Evolutionary conservation across 2,113 vertebrate species (phyloP), one percentile per base, ranked within the genome.

Genomic region (Greenwoodochromis staneri): DNA sequence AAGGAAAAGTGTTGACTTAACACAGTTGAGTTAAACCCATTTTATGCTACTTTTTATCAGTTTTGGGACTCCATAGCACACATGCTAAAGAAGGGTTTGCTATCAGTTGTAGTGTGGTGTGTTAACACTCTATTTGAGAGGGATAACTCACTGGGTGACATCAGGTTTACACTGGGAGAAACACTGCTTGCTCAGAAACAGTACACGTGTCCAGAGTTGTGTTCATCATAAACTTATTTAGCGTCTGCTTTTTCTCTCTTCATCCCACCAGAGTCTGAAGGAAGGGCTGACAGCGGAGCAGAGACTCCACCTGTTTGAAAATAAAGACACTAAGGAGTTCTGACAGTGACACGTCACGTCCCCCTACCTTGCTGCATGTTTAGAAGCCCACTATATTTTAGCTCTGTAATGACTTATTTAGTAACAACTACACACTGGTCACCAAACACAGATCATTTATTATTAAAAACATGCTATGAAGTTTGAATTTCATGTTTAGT

Each of bases 271-370:
- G 97, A 97, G 97, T 94, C 95, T 97, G 24, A 97, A 97, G 92
- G 97, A 97, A 92, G 97, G 97, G 24, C 94, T 97, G 95, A 97
- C 97, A 1, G 95, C 96, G 5, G 97, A 97, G 94, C 97, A 97
- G 95, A 95, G 96, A 84, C 96, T 97, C 87, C 97, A 97, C 89
- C 95, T 97, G 92, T 97, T 97, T 85, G 97, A 97, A 47, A 96
- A 97, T 80, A 96, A 97, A 94, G 97, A 97, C 94, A 92, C 96
- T 0, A 97, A 97, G 94, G 96, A 97, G 94, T 97, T 97, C 94
- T 97, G 96, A 97, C 90, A 84, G 86, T 21, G 80, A 90, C 34
- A 7, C 42, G 5, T 92, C 71, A 11, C 17, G 54, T 57, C 87
- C n/a, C 8, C 92, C 92, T 45, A 84, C 87, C 84, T 84, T 85